A percentile compares a stretch with the other conserved stretches of the same genome.
Conservation (phyloP, 2,113 vertebrate species). For the Lichenostomus cassidix region DNA sequence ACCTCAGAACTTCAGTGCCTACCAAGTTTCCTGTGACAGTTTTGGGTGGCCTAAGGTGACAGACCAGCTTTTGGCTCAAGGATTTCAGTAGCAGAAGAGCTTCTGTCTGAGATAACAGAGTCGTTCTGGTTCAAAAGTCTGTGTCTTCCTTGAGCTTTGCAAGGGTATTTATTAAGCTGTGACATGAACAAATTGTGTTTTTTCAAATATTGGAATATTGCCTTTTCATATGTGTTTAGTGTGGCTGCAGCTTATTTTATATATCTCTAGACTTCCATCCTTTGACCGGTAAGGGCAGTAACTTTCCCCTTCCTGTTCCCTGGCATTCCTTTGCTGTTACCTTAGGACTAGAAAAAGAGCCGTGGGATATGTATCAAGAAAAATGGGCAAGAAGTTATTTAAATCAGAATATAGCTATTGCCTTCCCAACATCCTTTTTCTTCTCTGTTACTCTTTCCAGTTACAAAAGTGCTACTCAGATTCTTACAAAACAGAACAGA, state of each 20-base stretch:
- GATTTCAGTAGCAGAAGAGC: background rate
- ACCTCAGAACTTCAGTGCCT: too few relatives aligned
- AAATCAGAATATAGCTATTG: background rate
- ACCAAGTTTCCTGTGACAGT: accelerated
- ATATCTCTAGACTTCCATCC: background rate
- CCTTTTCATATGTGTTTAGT: background rate
- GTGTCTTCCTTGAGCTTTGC: background rate
- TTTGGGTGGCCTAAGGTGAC: background rate
- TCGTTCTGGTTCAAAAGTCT: background rate
- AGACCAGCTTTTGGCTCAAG: background rate
- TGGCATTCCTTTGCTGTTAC: background rate
- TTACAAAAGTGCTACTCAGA: background rate
- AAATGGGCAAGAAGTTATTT: background rate
- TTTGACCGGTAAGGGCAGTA: background rate
- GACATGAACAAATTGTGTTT: accelerated
- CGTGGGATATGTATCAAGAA: background rate
- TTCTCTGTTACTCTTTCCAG: background rate
- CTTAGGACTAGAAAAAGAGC: background rate
- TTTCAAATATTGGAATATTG: background rate
- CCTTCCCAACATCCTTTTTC: background rate
- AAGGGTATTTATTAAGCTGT: background rate
- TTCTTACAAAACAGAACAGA: background rate
- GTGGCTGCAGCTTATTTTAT: background rate
- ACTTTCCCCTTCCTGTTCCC: background rate
- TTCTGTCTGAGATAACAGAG: background rate